Percentiles rank a stretch among this genome's conserved stretches.
Conservation (phyloP, 1,140 invertebrate species). For the Temnothorax curvispinosus region DNA sequence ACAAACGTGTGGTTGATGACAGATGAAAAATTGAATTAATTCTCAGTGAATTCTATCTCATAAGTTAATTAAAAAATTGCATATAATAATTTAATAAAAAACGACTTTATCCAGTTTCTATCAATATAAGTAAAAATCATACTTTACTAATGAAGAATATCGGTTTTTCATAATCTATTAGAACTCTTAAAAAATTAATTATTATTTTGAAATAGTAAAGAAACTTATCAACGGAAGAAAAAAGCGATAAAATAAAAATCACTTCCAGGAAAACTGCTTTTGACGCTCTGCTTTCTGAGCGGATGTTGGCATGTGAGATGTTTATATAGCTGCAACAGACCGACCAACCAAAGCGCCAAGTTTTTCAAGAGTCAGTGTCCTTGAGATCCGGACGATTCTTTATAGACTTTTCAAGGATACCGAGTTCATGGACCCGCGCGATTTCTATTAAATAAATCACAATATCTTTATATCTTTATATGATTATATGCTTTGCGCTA, state of each 20-base stretch:
- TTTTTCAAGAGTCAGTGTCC: conserved; percentile 66
- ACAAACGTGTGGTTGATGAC: not conserved
- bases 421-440: conserved; percentile 55
- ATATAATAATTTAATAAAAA: not conserved
- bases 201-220: not conserved
- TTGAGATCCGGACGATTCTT: conserved; percentile 62
- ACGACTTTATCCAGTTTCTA: not conserved
- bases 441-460: conserved; percentile 58
- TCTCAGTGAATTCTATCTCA: not conserved
- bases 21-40: not conserved
- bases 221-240: conserved; percentile 4
- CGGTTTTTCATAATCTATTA: not conserved
- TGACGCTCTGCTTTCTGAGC: conserved; percentile 54
- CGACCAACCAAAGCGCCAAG: conserved; percentile 59
- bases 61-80: not conserved
- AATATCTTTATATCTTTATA: not conserved
- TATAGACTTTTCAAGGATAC: conserved; percentile 41
- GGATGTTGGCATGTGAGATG: conserved; percentile 36
- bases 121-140: not conserved
- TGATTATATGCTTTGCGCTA: not conserved
- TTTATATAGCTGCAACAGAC: conserved; percentile 48
- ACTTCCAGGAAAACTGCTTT: conserved; percentile 56
- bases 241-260: not conserved
- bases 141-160: not conserved
- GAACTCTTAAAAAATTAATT: not conserved